Evolutionary conservation across 2,888 invertebrate species (phyloP).

Genomic region (Brachyopa scutellaris): DNA sequence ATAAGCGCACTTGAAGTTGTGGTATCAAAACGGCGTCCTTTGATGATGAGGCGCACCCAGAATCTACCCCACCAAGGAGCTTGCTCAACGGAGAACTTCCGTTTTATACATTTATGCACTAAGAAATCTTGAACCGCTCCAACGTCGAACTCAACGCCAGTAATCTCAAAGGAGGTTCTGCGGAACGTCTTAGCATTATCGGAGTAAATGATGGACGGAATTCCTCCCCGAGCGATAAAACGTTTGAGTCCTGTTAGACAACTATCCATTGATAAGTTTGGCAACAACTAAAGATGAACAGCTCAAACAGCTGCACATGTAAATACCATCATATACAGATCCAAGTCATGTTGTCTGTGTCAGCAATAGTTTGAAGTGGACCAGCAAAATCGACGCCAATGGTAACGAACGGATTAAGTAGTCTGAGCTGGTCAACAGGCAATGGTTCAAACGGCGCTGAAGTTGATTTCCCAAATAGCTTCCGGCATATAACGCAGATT

Average conservation of each 20-base stretch:
- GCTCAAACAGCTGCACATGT: slow-evolving; percentile 14
- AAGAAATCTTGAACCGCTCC: not conserved
- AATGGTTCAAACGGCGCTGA: slow-evolving; percentile 1
- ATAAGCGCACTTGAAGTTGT: no score
- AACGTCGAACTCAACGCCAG: not conserved
- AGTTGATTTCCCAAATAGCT: slow-evolving; percentile 3
- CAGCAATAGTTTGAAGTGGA: not conserved
- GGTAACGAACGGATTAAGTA: not conserved
- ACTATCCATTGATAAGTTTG: not conserved
- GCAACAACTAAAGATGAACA: no score
- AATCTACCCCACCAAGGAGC: no score
- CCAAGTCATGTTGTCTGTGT: not conserved
- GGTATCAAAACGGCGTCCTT: no score
- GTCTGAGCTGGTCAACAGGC: not conserved
- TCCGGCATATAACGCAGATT: not conserved
- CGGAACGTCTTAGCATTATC: no score
- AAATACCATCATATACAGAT: slow-evolving; percentile 4
- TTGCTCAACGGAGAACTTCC: no score
- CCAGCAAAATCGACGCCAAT: slow-evolving; percentile 2
- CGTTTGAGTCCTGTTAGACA: not conserved
- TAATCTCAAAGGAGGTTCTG: slow-evolving; percentile 6
- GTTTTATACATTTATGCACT: not conserved
- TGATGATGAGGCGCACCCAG: no score
- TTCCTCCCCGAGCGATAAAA: not conserved
- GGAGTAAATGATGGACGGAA: no score